Conservation (phyloP, 2,888 invertebrate species). For the Empis livida region DNA sequence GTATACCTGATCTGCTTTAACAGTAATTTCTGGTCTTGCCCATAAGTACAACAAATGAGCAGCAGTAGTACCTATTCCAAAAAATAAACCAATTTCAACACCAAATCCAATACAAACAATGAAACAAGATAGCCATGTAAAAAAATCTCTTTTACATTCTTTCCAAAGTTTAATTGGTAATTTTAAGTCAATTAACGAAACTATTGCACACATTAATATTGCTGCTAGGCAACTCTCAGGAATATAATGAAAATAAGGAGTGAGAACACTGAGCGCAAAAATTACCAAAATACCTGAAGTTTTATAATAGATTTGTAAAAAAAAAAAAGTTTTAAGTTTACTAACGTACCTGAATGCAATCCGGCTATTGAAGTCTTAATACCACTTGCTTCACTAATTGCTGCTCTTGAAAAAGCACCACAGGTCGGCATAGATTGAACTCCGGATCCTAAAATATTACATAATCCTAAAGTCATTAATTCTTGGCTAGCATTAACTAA, state of each 20-base stretch:
- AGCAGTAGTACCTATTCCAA: constrained; percentile 54
- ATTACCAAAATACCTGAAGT: constrained; percentile 62
- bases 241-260: constrained; percentile 80
- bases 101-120: constrained; percentile 51
- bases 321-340: not conserved
- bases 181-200: constrained; percentile 43
- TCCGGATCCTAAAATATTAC: constrained; percentile 71
- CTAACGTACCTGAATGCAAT: constrained; percentile 25
- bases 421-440: constrained; percentile 78
- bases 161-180: constrained; percentile 44
- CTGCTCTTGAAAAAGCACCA: constrained; percentile 78
- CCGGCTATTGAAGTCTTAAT: constrained; percentile 64
- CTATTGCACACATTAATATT: constrained; percentile 74
- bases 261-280: constrained; percentile 69
- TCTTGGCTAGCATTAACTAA: constrained; percentile 80
- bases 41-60: constrained; percentile 51
- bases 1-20: constrained; percentile 26
- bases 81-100: constrained; percentile 67
- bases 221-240: constrained; percentile 76
- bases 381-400: constrained; percentile 78
- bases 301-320: not conserved
- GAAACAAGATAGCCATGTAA: constrained; percentile 55
- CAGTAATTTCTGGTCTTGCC: constrained; percentile 45
- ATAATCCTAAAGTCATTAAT: constrained; percentile 69
- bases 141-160: constrained; percentile 47